A percentile compares a stretch with the other conserved stretches of the same genome.
Evolutionary conservation across 2,113 vertebrate genomes (phyloP).

Genomic region (Vulpes lagopus): DNA sequence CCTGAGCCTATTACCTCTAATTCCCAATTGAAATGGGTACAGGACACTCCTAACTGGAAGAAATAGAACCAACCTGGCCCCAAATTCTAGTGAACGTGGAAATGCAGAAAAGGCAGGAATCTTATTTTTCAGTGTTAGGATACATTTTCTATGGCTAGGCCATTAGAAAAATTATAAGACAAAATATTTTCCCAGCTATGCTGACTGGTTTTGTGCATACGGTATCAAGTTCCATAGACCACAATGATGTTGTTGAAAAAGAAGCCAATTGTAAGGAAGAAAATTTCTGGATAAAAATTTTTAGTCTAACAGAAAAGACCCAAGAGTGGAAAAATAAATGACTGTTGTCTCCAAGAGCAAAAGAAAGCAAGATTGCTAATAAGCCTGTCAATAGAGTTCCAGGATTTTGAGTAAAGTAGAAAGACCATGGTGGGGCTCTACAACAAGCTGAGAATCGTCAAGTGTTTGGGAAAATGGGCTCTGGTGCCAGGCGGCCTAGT

Average conservation of each 20-base stretch:
- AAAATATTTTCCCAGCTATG: background rate
- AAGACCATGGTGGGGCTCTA: background rate
- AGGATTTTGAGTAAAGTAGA: background rate
- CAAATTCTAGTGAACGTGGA: background rate
- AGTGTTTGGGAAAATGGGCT: background rate
- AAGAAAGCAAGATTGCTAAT: background rate
- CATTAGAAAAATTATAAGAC: slow-evolving; percentile 25
- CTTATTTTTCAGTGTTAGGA: background rate
- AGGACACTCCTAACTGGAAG: background rate
- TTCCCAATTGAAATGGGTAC: background rate
- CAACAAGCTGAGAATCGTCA: background rate
- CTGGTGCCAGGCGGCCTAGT: background rate
- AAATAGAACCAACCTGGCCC: background rate
- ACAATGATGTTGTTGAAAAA: background rate
- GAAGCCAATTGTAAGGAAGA: background rate
- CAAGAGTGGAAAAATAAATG: background rate
- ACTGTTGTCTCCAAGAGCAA: background rate
- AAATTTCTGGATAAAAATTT: background rate
- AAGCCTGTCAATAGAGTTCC: background rate
- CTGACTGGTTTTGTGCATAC: background rate
- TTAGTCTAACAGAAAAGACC: background rate
- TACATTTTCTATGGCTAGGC: background rate
- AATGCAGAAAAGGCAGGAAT: background rate
- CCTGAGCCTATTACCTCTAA: background rate
- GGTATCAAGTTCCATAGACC: background rate